Conservation (phyloP, 1,140 invertebrate genomes). For the Drosophila teissieri region DNA sequence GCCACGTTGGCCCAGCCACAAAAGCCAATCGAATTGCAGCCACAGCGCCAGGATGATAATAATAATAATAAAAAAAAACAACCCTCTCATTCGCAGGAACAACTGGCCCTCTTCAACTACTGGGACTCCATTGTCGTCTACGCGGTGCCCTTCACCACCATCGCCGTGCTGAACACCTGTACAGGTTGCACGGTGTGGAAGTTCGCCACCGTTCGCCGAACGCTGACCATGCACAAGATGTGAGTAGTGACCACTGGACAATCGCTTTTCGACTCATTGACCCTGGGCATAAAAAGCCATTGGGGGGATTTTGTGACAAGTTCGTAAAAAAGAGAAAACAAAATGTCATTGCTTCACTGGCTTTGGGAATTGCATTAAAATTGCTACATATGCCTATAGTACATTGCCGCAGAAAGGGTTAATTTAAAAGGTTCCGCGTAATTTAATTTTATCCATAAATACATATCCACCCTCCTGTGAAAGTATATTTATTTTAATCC, state of each 20-base stretch:
- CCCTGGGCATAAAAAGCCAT: too few species aligned
- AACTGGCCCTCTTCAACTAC: constrained; percentile 88
- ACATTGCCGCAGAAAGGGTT: too few species aligned
- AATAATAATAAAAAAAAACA: not conserved
- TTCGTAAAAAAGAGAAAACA: not conserved
- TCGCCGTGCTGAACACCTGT: constrained; percentile 89
- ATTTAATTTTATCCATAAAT: too few species aligned
- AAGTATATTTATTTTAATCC: too few species aligned
- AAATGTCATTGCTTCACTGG: not conserved
- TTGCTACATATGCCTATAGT: not conserved
- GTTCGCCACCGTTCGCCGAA: constrained; percentile 86
- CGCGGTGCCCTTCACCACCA: constrained; percentile 89
- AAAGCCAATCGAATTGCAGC: constrained; percentile 28
- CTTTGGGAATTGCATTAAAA: not conserved
- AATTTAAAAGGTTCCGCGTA: not conserved
- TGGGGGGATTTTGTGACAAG: constrained; percentile 1
- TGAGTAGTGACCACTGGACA: constrained; percentile 32
- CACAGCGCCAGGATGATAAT: constrained; percentile 4
- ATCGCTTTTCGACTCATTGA: constrained; percentile 7
- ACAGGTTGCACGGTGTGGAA: constrained; percentile 89
- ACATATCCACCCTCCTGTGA: too few species aligned
- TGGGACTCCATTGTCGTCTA: constrained; percentile 90
- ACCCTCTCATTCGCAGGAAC: constrained; percentile 59
- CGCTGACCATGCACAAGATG: constrained; percentile 85
- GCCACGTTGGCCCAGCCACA: constrained; percentile 17